These are phyloP conservation scores for Prolemur simus DNA, from an alignment of 2,113 vertebrate species.

Conservation along the genomic window DNA sequence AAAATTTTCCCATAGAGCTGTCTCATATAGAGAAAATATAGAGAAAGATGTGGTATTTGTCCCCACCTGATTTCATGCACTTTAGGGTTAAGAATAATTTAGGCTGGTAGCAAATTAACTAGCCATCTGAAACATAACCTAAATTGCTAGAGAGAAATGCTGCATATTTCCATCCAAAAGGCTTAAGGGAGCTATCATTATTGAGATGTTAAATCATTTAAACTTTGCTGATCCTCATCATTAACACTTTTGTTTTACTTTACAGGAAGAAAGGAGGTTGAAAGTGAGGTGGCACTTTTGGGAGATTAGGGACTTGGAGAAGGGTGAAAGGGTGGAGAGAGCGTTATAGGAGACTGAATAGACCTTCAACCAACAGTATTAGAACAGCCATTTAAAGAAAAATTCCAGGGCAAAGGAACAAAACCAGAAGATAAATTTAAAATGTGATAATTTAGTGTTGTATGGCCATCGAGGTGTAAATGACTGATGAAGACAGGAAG, in stretches of 20 bases:
- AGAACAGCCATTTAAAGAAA: not conserved
- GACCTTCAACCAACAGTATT: not conserved
- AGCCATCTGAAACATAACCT: constrained; percentile 13
- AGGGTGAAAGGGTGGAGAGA: not conserved
- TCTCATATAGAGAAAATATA: not conserved
- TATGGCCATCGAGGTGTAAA: not conserved
- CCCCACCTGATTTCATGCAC: not conserved
- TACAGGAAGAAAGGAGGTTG: constrained; percentile 16
- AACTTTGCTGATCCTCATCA: not conserved
- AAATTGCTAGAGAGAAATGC: not conserved
- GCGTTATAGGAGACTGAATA: not conserved
- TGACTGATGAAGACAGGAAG: not conserved
- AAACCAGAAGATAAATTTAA: not conserved
- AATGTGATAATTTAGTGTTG: not conserved
- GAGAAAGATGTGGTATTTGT: not conserved
- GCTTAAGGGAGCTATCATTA: not conserved
- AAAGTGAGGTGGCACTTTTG: not conserved
- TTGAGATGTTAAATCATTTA: constrained; percentile 39
- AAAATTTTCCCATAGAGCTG: constrained; percentile 32
- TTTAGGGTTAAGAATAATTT: constrained; percentile 26
- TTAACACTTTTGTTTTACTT: constrained; percentile 11
- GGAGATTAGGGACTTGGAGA: not conserved
- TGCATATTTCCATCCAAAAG: not conserved
- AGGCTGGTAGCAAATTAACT: not conserved
- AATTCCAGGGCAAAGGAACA: not conserved